Evolutionary conservation across 2,888 invertebrate species (phyloP).

Genomic region (Drosophila histrio): DNA sequence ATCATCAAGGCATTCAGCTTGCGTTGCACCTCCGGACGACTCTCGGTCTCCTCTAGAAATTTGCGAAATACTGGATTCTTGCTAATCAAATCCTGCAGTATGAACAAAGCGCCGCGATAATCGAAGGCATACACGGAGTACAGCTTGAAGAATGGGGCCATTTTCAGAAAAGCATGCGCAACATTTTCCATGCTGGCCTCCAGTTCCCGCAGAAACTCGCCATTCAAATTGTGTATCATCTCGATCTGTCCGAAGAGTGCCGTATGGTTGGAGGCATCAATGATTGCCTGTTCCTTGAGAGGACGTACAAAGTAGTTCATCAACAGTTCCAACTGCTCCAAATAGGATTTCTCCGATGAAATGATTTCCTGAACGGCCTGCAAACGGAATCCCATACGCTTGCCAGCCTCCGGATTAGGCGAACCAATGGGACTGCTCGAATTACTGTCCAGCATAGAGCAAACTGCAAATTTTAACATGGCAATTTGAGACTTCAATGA

Average conservation of each 20-base stretch:
- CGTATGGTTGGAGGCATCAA: constrained; percentile 85
- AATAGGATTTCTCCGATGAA: constrained; percentile 88
- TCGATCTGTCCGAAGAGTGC: constrained; percentile 88
- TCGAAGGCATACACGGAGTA: constrained; percentile 92
- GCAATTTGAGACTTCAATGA: not conserved
- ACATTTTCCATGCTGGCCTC: constrained; percentile 86
- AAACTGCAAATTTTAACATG: constrained; percentile 81
- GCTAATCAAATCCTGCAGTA: constrained; percentile 86
- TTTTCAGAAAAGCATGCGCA: constrained; percentile 88
- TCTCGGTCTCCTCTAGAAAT: constrained; percentile 88
- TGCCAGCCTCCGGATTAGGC: constrained; percentile 78
- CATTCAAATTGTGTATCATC: constrained; percentile 87
- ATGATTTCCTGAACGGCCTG: constrained; percentile 89
- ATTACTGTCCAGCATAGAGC: constrained; percentile 85
- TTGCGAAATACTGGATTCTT: constrained; percentile 86
- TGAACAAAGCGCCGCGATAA: constrained; percentile 87
- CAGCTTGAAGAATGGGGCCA: constrained; percentile 91
- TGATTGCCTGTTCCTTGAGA: constrained; percentile 85
- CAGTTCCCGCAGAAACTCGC: constrained; percentile 86
- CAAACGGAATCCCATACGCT: constrained; percentile 81
- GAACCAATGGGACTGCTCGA: constrained; percentile 61
- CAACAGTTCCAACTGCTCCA: constrained; percentile 88
- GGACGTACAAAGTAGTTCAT: constrained; percentile 88
- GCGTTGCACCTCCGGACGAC: constrained; percentile 88
- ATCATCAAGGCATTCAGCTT: constrained; percentile 90